Evolutionary conservation across 2,888 invertebrate species (phyloP).

Genomic region (Drosophila putrida): DNA sequence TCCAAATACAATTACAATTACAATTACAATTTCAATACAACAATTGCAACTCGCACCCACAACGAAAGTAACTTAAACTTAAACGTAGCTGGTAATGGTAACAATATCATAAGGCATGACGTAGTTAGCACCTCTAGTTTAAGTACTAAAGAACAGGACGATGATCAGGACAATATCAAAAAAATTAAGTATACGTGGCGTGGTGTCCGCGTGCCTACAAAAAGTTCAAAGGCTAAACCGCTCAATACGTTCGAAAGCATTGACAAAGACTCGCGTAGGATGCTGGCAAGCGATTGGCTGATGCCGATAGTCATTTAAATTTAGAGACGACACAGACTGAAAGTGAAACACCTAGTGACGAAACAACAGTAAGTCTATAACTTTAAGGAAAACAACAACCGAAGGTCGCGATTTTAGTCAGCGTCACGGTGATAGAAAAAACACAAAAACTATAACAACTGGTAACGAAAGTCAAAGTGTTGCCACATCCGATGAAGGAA

Average conservation of each 20-base stretch:
- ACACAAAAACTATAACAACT: background rate
- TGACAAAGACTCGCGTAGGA: conserved; percentile 65
- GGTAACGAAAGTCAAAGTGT: background rate
- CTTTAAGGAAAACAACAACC: background rate
- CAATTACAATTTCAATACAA: conserved; percentile 42
- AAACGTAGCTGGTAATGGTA: conserved; percentile 75
- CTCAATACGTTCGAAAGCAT: conserved; percentile 38
- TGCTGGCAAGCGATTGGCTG: conserved; percentile 72
- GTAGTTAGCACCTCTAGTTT: conserved; percentile 68
- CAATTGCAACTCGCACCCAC: conserved; percentile 41
- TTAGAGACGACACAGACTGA: conserved; percentile 34
- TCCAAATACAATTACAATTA: too few species aligned
- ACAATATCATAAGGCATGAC: conserved; percentile 79
- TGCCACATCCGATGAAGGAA: background rate
- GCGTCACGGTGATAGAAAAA: background rate
- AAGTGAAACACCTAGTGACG: background rate
- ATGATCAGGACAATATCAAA: conserved; percentile 2
- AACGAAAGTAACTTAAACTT: conserved; percentile 49
- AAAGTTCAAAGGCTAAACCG: conserved; percentile 19
- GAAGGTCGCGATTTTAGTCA: background rate
- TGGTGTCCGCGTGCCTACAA: conserved; percentile 38
- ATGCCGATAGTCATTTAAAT: conserved; percentile 55
- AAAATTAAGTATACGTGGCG: conserved; percentile 56
- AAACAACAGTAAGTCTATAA: background rate
- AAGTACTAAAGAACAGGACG: conserved; percentile 42